Conservation (phyloP, 2,797 vertebrate species). For the Oreochromis grahami region DNA sequence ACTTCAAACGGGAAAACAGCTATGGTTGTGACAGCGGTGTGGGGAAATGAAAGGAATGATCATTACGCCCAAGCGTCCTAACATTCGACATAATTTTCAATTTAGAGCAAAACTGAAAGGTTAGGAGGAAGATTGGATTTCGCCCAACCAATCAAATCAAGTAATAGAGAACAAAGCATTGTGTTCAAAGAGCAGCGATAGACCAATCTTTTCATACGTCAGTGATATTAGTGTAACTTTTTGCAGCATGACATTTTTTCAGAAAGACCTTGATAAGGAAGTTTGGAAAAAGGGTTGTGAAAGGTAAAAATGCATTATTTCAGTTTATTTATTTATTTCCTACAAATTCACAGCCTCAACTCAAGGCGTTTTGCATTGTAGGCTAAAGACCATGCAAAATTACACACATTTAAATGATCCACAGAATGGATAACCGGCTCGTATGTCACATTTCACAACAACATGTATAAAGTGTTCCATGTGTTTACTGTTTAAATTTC, state of each 20-base stretch:
- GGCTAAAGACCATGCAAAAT: not conserved
- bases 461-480: not conserved
- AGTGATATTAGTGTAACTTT: not conserved
- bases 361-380: not conserved
- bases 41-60: not conserved
- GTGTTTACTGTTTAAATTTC: not conserved
- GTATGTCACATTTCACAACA: not conserved
- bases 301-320: not conserved
- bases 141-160: not conserved
- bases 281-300: not conserved
- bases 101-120: not conserved
- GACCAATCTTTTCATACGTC: not conserved
- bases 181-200: not conserved
- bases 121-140: not conserved
- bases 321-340: not conserved
- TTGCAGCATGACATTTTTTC: not conserved
- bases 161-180: not conserved
- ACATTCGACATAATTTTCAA: not conserved
- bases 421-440: not conserved
- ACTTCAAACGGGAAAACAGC: not conserved
- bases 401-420: not conserved
- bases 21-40: not conserved
- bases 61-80: not conserved
- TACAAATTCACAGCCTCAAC: not conserved
- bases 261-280: not conserved